Evolutionary conservation across 2,113 vertebrate species (phyloP).

Genomic region (Marcusenius ussheri): DNA sequence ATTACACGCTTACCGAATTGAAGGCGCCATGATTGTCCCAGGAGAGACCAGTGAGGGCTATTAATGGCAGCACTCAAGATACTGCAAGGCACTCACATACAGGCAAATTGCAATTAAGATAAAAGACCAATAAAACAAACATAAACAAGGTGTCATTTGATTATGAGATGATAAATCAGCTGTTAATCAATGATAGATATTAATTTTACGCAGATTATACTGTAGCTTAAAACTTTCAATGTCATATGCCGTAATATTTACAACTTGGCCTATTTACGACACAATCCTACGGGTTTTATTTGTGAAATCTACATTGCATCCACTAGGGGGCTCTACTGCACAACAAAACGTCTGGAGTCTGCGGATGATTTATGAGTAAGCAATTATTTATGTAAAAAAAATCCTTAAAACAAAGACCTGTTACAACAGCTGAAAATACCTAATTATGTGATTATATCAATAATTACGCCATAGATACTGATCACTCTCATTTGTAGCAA

Average conservation of each 20-base stretch:
- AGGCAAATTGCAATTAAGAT: neutral
- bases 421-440: neutral
- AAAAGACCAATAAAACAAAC: neutral
- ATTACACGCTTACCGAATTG: neutral
- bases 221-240: neutral
- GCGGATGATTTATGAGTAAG: neutral
- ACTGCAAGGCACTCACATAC: neutral
- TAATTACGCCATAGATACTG: neutral
- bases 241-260: neutral
- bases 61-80: neutral
- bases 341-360: neutral
- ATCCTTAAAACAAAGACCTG: neutral
- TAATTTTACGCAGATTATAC: neutral
- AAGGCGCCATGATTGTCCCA: neutral
- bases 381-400: neutral
- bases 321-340: slow-evolving; percentile 21
- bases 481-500: neutral
- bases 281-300: neutral
- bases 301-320: neutral
- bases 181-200: neutral
- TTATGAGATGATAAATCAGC: neutral
- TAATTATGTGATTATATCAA: neutral
- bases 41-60: neutral
- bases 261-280: neutral
- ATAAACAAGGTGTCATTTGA: neutral